Percentiles rank a stretch among this genome's conserved stretches.
phyloP scores from a whole-genome alignment of 2,888 invertebrate genomes.

The Ennomos erosarius region DNA sequence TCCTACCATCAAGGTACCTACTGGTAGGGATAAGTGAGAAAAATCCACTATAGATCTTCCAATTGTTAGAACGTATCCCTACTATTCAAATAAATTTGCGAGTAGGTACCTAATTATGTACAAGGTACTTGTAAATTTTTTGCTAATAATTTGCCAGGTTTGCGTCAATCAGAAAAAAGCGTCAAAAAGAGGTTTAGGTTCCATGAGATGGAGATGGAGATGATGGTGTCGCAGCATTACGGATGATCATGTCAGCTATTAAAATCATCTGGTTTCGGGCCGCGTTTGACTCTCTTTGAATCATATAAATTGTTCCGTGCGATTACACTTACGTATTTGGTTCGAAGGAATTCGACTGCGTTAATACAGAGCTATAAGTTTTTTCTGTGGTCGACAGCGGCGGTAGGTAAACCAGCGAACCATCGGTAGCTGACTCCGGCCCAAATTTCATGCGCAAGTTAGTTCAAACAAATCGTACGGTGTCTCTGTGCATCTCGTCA shows the following conservation, averaged over 20 bases:
- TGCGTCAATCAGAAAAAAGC: no score
- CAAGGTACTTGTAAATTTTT: no score
- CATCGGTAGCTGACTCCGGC: constrained; percentile 81
- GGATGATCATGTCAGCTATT: constrained; percentile 42
- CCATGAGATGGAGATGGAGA: no score
- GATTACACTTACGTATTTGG: constrained; percentile 82
- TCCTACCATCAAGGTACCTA: no score
- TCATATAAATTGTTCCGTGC: constrained; percentile 79
- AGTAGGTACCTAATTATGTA: no score
- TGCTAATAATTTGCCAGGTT: no score
- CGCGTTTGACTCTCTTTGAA: constrained; percentile 59
- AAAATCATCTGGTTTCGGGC: constrained; percentile 38
- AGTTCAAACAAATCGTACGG: constrained; percentile 84
- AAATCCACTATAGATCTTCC: no score
- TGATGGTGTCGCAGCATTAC: constrained; percentile 32
- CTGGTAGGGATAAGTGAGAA: no score
- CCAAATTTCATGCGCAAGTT: constrained; percentile 80
- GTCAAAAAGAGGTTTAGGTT: no score
- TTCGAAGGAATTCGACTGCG: constrained; percentile 79
- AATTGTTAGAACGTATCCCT: no score
- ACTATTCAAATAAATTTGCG: no score
- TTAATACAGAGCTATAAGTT: constrained; percentile 70
- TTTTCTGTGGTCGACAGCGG: constrained; percentile 69
- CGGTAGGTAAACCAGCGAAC: constrained; percentile 83
- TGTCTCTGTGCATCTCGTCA: constrained; percentile 76